A percentile compares a stretch with the other conserved stretches of the same genome.
Evolutionary conservation across 2,888 invertebrate species (phyloP).

Genomic region (Napeogenes sylphis): DNA sequence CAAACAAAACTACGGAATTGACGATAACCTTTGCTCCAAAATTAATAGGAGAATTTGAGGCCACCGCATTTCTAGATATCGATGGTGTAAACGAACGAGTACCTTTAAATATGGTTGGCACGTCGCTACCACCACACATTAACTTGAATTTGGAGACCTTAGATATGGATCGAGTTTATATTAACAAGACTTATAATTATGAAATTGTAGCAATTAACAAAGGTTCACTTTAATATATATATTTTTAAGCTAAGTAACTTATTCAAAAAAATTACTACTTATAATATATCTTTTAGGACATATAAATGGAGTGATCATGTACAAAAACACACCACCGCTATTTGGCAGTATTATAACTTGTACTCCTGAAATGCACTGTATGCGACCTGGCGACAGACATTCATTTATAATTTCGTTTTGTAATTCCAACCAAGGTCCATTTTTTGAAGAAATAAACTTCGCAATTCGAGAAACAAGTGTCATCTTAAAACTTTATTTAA

Average conservation of each 20-base stretch:
- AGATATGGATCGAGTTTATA: constrained; percentile 76
- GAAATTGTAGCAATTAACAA: constrained; percentile 78
- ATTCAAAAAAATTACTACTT: not conserved
- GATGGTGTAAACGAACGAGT: constrained; percentile 74
- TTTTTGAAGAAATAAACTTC: constrained; percentile 80
- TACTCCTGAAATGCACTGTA: constrained; percentile 60
- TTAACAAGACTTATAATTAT: constrained; percentile 78
- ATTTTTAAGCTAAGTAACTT: constrained; percentile 24
- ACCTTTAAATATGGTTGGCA: constrained; percentile 71
- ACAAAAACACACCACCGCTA: constrained; percentile 61
- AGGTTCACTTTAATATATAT: constrained; percentile 49
- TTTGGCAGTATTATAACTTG: constrained; percentile 78
- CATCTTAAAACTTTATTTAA: constrained; percentile 73
- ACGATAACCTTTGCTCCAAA: constrained; percentile 77
- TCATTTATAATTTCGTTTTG: constrained; percentile 76
- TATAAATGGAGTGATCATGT: constrained; percentile 77
- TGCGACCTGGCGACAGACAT: constrained; percentile 72
- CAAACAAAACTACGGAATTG: constrained; percentile 72
- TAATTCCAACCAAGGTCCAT: constrained; percentile 78
- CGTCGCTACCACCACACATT: constrained; percentile 77
- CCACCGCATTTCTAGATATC: constrained; percentile 77
- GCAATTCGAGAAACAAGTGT: constrained; percentile 77
- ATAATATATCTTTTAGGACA: constrained; percentile 57
- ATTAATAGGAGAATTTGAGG: constrained; percentile 67
- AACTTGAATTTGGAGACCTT: constrained; percentile 75